Base-by-base conservation (phyloP, 2,797 vertebrate species). In the Phoebastria nigripes region DNA sequence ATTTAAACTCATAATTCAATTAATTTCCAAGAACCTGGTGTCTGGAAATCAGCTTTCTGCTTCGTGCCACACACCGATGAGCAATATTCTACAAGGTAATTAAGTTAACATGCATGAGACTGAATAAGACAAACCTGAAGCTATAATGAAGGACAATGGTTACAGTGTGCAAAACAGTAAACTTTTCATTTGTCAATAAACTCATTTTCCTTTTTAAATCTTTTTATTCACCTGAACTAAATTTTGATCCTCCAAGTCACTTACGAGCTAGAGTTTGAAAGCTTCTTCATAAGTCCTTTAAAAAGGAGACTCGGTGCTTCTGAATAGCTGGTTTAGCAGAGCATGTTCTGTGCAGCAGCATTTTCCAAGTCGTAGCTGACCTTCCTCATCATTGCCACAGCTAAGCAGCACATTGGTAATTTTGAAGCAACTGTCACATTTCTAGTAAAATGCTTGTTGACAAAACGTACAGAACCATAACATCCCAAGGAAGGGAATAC, bases 211-310 rank as follows among this genome's bases (percentile, higher is more conserved):
- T 94, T 84, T 62, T 72, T 26, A 78, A 29, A 54, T 86, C 7
- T 33, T 67, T 80, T 61, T 52, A 72, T 87, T 94, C 85, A 93
- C 12, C 77, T 84, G 82, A 84, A 61, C 73, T 88, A 70, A 20
- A 37, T 66, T 94, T 81, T 59, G 80, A 62, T 78, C 62, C 42
- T 94, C 46, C 42, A 33, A 3, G 6, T 87, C 88, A 79, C 88
- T 96, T 89, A 94, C 8, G 2, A 93, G 80, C 82, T 92, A 90
- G 66, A 76, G 88, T 84, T 81, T 94, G 82, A 93, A 93, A 94
- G 76, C 44, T 71, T 88, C 90, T 94, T 74, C 22, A 0, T 11
- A 83, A 86, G 21, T 83, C 66, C 90, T 90, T 90, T 58, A 83
- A 41, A 85, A 95, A 80, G 83, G 47, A 93, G 79, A 49, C 63